phyloP scores from a whole-genome alignment of 1,140 invertebrate species.

The Drosophila truncata region DNA sequence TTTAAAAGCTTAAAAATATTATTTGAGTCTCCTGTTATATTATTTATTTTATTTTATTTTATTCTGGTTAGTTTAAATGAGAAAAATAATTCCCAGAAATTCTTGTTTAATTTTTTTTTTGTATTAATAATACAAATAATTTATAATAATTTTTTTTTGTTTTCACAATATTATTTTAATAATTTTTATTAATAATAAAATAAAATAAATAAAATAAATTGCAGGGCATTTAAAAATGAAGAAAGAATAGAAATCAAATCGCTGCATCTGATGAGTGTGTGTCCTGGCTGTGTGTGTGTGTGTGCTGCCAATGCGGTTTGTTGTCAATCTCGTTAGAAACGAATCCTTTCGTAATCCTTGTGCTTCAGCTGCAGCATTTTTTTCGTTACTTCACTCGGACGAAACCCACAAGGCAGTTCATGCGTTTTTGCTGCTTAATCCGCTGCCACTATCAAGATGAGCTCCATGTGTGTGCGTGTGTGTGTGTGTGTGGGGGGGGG shows the following conservation, averaged over 20 bases:
- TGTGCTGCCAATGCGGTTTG: slow-evolving; percentile 67
- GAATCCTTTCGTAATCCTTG: slow-evolving; percentile 83
- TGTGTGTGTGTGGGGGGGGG: too few species aligned
- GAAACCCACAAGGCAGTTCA: slow-evolving; percentile 40
- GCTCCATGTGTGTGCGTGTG: slow-evolving; percentile 16
- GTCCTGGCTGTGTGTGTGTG: background rate
- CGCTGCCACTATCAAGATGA: slow-evolving; percentile 79
- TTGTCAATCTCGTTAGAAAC: slow-evolving; percentile 84
- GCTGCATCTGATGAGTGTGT: slow-evolving; percentile 56
- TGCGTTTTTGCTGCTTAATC: slow-evolving; percentile 75
- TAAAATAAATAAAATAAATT: background rate
- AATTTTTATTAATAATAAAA: background rate
- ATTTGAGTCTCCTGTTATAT: background rate
- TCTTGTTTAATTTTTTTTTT: background rate
- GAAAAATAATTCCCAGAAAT: background rate
- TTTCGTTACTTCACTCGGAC: slow-evolving; percentile 26
- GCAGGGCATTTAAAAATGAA: background rate
- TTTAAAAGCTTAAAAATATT: too few species aligned
- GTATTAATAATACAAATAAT: too few species aligned
- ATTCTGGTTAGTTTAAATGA: background rate
- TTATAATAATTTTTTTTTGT: background rate
- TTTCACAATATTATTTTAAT: background rate
- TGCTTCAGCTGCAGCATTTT: slow-evolving; percentile 77
- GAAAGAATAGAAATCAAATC: slow-evolving; percentile 54
- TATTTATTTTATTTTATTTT: background rate